Conservation (phyloP, 2,888 invertebrate genomes). For the Pasiphila rectangulata region DNA sequence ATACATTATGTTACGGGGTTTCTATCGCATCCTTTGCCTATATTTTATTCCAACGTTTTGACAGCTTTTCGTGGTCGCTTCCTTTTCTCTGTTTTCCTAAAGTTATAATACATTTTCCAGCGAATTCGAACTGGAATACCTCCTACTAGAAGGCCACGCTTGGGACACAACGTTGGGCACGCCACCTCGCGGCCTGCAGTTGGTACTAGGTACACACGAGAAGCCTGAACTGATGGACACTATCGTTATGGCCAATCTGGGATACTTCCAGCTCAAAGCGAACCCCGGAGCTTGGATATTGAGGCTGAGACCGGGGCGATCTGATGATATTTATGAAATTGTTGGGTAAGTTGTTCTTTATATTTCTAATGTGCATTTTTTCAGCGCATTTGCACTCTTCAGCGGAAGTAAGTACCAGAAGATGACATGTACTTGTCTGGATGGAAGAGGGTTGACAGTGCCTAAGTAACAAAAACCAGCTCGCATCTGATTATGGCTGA, state of each 20-base stretch:
- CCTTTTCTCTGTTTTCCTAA: background rate
- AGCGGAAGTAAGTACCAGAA: too few species aligned
- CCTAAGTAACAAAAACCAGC: too few species aligned
- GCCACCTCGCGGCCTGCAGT: conserved; percentile 98
- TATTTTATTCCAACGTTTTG: too few species aligned
- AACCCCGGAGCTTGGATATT: conserved; percentile 98
- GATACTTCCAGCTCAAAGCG: conserved; percentile 97
- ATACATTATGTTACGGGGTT: too few species aligned
- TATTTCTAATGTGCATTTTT: too few species aligned
- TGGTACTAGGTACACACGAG: conserved; percentile 92
- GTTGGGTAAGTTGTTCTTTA: conserved; percentile 77
- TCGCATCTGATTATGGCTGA: too few species aligned
- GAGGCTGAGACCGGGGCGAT: conserved; percentile 93
- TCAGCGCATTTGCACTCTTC: too few species aligned
- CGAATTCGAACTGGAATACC: conserved; percentile 96
- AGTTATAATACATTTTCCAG: conserved; percentile 68
- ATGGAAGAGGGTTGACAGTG: too few species aligned
- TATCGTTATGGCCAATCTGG: conserved; percentile 99
- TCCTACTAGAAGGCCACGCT: conserved; percentile 97
- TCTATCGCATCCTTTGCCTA: too few species aligned
- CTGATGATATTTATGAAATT: conserved; percentile 96
- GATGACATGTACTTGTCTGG: too few species aligned
- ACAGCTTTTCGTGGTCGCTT: too few species aligned
- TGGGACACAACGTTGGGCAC: conserved; percentile 95
- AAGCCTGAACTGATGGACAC: conserved; percentile 93